These are phyloP conservation scores for Myotis pilosus DNA, from an alignment of 2,797 vertebrate genomes.

Conservation along the genomic window DNA sequence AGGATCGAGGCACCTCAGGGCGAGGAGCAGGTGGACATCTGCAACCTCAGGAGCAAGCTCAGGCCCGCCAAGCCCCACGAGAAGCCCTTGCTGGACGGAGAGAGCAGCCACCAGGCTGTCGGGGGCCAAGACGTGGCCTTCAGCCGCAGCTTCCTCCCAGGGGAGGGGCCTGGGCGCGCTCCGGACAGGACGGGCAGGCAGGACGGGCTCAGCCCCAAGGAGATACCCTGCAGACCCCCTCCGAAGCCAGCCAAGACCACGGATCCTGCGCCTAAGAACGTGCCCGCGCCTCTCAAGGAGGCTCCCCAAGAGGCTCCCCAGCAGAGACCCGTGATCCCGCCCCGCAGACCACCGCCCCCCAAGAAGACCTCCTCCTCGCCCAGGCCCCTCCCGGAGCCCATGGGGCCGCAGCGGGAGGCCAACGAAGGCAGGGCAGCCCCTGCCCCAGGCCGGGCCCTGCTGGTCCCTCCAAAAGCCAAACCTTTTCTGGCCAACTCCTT, in stretches of 20 bases:
- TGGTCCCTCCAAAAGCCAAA: conserved; percentile 90
- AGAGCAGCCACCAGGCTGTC: conserved; percentile 69
- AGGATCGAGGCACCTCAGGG: conserved; percentile 87
- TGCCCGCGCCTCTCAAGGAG: conserved; percentile 83
- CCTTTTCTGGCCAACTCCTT: conserved; percentile 82
- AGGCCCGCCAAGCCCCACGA: conserved; percentile 91
- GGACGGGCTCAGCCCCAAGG: conserved; percentile 81
- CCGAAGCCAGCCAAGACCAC: conserved; percentile 65
- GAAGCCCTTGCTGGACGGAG: conserved; percentile 78
- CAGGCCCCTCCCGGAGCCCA: conserved; percentile 71
- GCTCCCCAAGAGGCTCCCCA: conserved; percentile 74
- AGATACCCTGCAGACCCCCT: conserved; percentile 76
- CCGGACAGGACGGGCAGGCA: conserved; percentile 85
- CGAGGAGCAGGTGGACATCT: conserved; percentile 93
- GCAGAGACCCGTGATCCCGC: conserved; percentile 90
- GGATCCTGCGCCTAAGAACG: conserved; percentile 82
- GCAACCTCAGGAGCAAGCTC: conserved; percentile 95
- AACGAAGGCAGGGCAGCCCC: conserved; percentile 81
- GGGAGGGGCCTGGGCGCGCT: conserved; percentile 75
- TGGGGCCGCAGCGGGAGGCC: conserved; percentile 81
- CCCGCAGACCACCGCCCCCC: conserved; percentile 95
- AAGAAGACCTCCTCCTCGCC: conserved; percentile 89
- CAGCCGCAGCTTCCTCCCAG: conserved; percentile 67
- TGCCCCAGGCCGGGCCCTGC: conserved; percentile 86
- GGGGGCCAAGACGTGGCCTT: conserved; percentile 72